Percentiles rank a stretch among this genome's conserved stretches.
Conservation (phyloP, 2,888 invertebrate genomes). For the Alviniconcha strummeri region DNA sequence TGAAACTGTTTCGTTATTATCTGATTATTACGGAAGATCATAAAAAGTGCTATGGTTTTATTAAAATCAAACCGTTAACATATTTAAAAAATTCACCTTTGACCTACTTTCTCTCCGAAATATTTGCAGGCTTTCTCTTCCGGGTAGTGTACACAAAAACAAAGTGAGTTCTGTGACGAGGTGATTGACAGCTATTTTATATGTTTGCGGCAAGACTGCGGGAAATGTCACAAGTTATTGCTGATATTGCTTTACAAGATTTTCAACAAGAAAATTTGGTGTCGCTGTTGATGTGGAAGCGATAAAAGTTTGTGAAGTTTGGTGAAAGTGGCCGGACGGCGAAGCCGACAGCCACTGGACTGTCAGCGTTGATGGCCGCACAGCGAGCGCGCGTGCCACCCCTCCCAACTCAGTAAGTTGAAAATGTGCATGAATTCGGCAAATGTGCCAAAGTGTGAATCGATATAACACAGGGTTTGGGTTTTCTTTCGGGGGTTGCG, state of each 20-base stretch:
- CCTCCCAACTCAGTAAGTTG: too few relatives aligned
- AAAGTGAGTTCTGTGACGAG: not conserved
- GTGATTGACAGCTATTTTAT: slow-evolving; percentile 11
- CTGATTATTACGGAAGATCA: too few relatives aligned
- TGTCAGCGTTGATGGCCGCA: not conserved
- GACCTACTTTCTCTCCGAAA: slow-evolving; percentile 22
- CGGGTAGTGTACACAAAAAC: slow-evolving; percentile 16
- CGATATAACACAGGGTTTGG: not conserved
- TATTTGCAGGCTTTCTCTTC: not conserved
- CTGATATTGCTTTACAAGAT: too few relatives aligned
- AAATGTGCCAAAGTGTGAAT: not conserved
- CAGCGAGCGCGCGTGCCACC: not conserved
- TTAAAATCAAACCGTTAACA: too few relatives aligned
- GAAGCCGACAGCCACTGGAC: not conserved
- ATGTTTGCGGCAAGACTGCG: too few relatives aligned
- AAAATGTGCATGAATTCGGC: not conserved
- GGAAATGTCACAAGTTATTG: too few relatives aligned
- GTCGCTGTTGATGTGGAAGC: too few relatives aligned
- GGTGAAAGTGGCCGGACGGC: not conserved
- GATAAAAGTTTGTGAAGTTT: slow-evolving; percentile 12
- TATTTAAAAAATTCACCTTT: slow-evolving; percentile 4
- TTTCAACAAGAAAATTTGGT: too few relatives aligned
- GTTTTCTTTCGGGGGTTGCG: too few relatives aligned
- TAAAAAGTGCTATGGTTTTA: too few relatives aligned
- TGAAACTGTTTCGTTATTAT: too few relatives aligned